Conservation (phyloP, 2,113 vertebrate species). For the Oxyura jamaicensis region DNA sequence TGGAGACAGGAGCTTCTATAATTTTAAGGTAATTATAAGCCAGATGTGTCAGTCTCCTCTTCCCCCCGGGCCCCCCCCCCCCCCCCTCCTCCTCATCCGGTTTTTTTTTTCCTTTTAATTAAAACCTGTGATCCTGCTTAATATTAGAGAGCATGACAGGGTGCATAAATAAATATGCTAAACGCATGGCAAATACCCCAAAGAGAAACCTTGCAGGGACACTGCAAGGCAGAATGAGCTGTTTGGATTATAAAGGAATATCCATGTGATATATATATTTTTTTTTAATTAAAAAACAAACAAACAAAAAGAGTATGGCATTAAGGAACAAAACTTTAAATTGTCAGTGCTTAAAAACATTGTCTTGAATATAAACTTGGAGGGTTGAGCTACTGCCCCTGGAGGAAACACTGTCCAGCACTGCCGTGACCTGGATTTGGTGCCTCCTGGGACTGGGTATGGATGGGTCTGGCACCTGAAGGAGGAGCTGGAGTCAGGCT, state of each 20-base stretch:
- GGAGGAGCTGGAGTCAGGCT: too few relatives aligned
- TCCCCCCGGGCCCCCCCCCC: background rate
- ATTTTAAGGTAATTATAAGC: background rate
- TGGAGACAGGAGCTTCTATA: background rate
- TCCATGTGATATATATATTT: background rate
- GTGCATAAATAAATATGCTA: background rate
- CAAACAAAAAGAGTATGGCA: background rate
- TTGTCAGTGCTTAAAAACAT: rapidly evolving
- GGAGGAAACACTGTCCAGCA: background rate
- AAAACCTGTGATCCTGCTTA: background rate
- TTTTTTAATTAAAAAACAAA: background rate
- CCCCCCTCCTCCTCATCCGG: background rate
- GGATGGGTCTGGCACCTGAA: too few relatives aligned
- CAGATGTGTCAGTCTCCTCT: background rate
- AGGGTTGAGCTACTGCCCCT: background rate
- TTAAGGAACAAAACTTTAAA: background rate
- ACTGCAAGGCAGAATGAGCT: background rate
- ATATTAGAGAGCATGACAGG: background rate
- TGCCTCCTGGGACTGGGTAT: too few relatives aligned
- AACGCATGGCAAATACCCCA: background rate
- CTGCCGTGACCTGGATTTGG: too few relatives aligned
- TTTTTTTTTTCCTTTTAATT: background rate
- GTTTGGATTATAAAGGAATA: background rate
- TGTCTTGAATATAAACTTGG: rapidly evolving
- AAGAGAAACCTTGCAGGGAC: background rate